Base-by-base conservation (phyloP, 2,113 vertebrate genomes). In the Phodopus roborovskii region DNA sequence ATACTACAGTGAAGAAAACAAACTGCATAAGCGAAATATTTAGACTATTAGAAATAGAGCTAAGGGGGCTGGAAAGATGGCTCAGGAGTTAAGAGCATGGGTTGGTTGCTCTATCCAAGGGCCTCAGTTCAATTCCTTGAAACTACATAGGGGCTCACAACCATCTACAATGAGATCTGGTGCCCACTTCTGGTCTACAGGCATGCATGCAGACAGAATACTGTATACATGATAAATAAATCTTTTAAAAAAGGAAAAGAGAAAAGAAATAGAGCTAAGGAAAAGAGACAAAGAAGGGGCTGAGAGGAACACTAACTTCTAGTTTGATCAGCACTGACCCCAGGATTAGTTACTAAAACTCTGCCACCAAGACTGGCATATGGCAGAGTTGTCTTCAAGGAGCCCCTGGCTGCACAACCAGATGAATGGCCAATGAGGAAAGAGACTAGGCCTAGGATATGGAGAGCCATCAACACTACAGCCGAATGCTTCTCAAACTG, bases 401-500 rank as follows among this genome's bases (percentile, higher is more conserved):
- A 73, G 66, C 5, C 66, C 1, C 33, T 4, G 53, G 48, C 58
- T 58, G 1, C 4, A n/a, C 3, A 20, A 66, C 13, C 28, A 62
- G 28, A 39, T 5, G 71, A 86, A 48, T 50, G 5, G 30, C 2
- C 58, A n/a, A 85, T 48, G 28, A 11, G 33, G 58, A 53, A 36
- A 71, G 53, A 5, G 1, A 3, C 0, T 12, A n/a, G 53, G 26
- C n/a, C 11, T 3, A 0, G 36, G 15, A 56, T 30, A 20, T 19
- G 16, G 22, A 20, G 0, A 15, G 2, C 45, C 28, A 16, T 1
- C 0, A 10, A 0, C 0, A 26, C 1, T 10, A 62, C 13, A 68
- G 56, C 3, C 0, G n/a, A 13, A 12, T 3, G 3, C 7, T 58
- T 19, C 6, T 56, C 19, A 28, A 2, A 26, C n/a, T 3, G 16